Evolutionary conservation across 2,797 vertebrate species (phyloP), one percentile per base, ranked within the genome.

Genomic region (Myripristis jacobus): DNA sequence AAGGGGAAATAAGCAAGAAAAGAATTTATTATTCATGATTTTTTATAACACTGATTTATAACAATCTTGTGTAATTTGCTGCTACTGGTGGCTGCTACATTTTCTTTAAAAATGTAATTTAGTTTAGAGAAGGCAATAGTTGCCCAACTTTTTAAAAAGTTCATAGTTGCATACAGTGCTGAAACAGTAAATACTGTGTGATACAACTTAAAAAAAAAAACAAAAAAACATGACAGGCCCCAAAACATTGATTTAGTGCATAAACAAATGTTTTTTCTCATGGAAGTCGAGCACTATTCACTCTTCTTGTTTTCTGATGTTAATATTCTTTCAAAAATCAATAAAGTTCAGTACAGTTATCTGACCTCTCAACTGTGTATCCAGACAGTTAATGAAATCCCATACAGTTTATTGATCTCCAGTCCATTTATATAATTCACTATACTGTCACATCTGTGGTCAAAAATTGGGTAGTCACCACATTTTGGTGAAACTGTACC

Each of bases 311-410:
- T 92, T 93, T 93, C 87, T 92, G 92, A 94, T 95, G 95, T 95
- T 96, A 90, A 95, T 95, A 94, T 95, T 95, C 93, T 92, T 92
- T 91, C 89, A 78, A 82, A 92, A 88, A 96, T 96, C 95, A 92
- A 96, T 85, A 12, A 12, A 47, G 69, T 95, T 95, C 79, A 82
- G 66, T 76, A 22, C 95, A 95, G 94, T 95, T 92, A 96, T 95
- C 92, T 94, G 94, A 93, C 90, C 93, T 94, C 94, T 94, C 93
- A 91, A 92, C 93, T 93, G 94, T 94, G 93, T 93, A 93, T 94
- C 91, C 95, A 84, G 91, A 88, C 80, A 79, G 58, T 82, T 88
- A 79, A 86, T 87, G 94, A 95, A 94, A 96, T 94, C 92, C 94
- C 91, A 95, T 94, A 95, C 89, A 90, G 89, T 87, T 47, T 85